A percentile compares a stretch with the other conserved stretches of the same genome.
Conservation (phyloP, 2,797 vertebrate genomes). For the Esox masquinongy region DNA sequence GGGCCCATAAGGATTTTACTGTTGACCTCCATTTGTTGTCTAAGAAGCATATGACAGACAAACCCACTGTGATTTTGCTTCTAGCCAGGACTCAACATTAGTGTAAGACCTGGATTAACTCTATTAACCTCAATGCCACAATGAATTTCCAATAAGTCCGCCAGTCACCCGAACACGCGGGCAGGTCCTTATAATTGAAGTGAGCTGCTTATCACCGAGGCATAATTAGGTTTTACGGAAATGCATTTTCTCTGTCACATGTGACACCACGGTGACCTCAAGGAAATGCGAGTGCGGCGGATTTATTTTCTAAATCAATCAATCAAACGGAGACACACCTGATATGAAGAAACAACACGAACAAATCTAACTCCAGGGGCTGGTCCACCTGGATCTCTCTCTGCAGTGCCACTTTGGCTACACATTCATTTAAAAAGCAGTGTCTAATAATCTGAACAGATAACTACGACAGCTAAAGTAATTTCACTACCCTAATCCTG, state of each 20-base stretch:
- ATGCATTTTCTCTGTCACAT: constrained; percentile 41
- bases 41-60: no score
- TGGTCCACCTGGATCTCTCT: background rate
- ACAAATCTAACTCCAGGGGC: background rate
- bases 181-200: constrained; percentile 53
- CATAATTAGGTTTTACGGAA: constrained; percentile 48
- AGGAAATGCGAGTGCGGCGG: background rate
- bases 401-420: background rate
- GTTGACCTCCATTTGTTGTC: no score
- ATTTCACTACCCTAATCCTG: background rate
- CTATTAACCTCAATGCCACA: constrained; percentile 54
- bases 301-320: background rate
- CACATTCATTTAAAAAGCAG: background rate
- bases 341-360: background rate
- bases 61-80: constrained; percentile 29
- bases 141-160: constrained; percentile 56
- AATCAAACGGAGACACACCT: background rate
- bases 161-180: constrained; percentile 34
- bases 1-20: no score
- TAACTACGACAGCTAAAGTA: background rate
- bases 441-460: background rate
- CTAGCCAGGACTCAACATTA: constrained; percentile 34
- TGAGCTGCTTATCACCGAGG: constrained; percentile 58
- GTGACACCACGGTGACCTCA: constrained; percentile 13
- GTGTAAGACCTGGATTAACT: constrained; percentile 66